Evolutionary conservation across 2,797 vertebrate species (phyloP), one percentile per base, ranked within the genome.

Genomic region (Sebastes melanostomus): DNA sequence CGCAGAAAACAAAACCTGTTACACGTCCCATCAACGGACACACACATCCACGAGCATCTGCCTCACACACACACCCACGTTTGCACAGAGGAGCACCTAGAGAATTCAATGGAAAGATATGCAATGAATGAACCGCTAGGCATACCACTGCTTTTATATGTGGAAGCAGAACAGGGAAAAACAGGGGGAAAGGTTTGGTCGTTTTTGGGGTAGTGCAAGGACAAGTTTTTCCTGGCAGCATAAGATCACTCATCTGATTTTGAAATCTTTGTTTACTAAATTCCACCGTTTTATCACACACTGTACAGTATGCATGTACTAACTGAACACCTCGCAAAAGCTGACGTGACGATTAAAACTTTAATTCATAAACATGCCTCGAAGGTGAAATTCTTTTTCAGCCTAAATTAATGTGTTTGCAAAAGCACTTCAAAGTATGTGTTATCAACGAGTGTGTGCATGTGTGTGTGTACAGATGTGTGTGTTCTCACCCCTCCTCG

Each of bases 401-500:
- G 20, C 22, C 24, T 46, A 67, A 82, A 78, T 73, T 16, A 78
- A 75, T 46, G 25, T 3, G 22, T 72, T 73, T 1, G 18, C n/a
- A 63, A 46, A 46, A 62, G 20, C 29, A 70, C 60, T 85, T 81
- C 61, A 85, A 83, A 81, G 54, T 20, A 34, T 13, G 71, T 16
- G 24, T 68, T 56, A 42, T 59, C 30, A 75, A 80, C 75, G 8
- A 73, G 80, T 79, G 65, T 50, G 30, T 72, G 61, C 62, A 16
- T n/a, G 50, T 68, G 58, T 16, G 72, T 81, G 55, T 72, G 62
- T 36, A 71, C n/a, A 68, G 52, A 50, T 68, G 54, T 62, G 52
- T 30, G 60, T 88, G 61, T 74, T 95, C 97, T 86, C 95, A 99
- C 98, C 97, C 97, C 89, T 99, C 98, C 78, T 99, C 97, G 60